A percentile compares a stretch with the other conserved stretches of the same genome.
phyloP scores from a whole-genome alignment of 2,113 vertebrate genomes.

The Chionis minor region DNA sequence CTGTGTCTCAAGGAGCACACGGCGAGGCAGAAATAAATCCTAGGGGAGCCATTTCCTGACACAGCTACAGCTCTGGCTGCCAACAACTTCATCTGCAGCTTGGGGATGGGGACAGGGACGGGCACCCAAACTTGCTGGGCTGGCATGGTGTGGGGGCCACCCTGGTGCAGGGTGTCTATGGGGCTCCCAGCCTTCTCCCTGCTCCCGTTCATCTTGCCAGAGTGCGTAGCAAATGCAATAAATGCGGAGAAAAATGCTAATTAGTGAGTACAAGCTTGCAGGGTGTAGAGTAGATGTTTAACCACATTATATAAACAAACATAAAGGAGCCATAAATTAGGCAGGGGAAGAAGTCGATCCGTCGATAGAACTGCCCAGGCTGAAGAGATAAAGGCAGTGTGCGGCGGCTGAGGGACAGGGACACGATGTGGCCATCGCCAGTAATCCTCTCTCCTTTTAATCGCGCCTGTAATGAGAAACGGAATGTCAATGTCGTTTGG shows the following conservation, averaged over 20 bases:
- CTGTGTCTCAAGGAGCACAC: background rate
- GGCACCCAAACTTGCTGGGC: background rate
- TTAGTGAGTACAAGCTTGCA: background rate
- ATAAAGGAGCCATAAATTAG: constrained; percentile 20
- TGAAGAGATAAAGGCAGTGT: background rate
- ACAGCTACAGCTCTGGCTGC: background rate
- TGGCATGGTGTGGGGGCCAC: background rate
- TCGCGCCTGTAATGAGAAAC: background rate
- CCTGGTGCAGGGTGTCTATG: rapidly evolving
- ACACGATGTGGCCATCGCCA: rapidly evolving
- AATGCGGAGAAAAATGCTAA: background rate
- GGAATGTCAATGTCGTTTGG: background rate
- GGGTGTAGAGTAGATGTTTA: constrained; percentile 26
- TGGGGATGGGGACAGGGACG: rapidly evolving
- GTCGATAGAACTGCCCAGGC: constrained; percentile 26
- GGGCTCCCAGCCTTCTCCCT: background rate
- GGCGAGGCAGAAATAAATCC: background rate
- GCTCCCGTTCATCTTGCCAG: background rate
- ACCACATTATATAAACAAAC: constrained; percentile 54
- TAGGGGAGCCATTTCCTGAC: background rate
- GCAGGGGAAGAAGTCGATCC: constrained; percentile 9
- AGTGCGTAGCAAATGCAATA: background rate
- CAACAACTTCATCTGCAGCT: background rate
- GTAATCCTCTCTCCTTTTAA: background rate
- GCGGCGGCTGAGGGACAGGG: background rate